These are phyloP conservation scores for Pseudopipra pipra DNA, from an alignment of 2,113 vertebrate species.

Conservation along the genomic window DNA sequence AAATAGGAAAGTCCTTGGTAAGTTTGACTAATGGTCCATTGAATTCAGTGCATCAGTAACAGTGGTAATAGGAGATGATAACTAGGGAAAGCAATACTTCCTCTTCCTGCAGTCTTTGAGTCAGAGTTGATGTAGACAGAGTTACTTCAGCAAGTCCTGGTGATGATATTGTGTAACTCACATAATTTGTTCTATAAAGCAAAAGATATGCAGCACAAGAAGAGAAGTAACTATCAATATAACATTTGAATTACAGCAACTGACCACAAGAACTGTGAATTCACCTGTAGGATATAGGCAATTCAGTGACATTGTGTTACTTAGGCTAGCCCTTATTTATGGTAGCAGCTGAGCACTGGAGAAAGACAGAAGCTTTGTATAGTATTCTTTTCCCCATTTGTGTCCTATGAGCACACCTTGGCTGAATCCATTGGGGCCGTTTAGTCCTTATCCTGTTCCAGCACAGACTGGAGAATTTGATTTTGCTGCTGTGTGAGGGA, in stretches of 20 bases:
- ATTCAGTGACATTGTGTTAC: rapidly evolving
- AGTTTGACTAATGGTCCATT: not conserved
- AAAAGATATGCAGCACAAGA: not conserved
- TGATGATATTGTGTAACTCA: not conserved
- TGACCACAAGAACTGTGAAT: not conserved
- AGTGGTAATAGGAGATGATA: not conserved
- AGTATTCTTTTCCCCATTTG: not conserved
- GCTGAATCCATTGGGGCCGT: rapidly evolving
- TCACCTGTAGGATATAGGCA: not conserved
- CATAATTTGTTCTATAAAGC: not conserved
- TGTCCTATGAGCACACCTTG: not conserved
- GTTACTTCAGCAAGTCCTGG: not conserved
- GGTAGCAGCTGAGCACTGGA: not conserved
- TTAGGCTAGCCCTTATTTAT: not conserved
- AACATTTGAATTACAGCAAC: not conserved
- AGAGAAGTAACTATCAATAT: not conserved
- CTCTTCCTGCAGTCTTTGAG: not conserved
- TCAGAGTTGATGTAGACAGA: not conserved
- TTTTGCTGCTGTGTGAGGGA: not conserved
- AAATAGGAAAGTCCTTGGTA: not conserved
- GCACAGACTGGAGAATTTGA: not conserved
- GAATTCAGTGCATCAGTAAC: not conserved
- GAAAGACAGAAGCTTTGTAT: not conserved
- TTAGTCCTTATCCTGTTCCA: not conserved
- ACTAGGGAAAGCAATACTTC: not conserved